Conservation (phyloP, 23 tunicate species). For the Phallusia fumigata region DNA sequence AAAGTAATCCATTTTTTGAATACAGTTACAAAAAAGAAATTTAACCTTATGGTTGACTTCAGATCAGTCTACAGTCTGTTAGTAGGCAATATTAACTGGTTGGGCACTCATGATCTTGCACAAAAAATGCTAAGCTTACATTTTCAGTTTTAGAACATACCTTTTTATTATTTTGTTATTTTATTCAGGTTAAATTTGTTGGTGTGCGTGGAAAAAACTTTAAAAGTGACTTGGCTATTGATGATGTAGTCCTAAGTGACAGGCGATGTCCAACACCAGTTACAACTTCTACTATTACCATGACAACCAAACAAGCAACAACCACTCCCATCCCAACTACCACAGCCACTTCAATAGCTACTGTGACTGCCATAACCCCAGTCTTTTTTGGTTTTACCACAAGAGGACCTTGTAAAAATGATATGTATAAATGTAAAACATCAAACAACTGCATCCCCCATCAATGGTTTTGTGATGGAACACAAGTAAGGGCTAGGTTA, state of each 20-base stretch:
- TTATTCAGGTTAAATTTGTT: constrained; percentile 50
- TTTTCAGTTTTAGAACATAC: too few species aligned
- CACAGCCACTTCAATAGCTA: constrained; percentile 12
- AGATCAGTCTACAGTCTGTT: too few species aligned
- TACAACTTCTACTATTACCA: constrained; percentile 45
- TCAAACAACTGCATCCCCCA: constrained; percentile 44
- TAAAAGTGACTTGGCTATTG: constrained; percentile 81
- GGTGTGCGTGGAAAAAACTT: constrained; percentile 45
- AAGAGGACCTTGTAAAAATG: not conserved
- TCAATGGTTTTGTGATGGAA: constrained; percentile 54
- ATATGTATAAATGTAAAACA: constrained; percentile 26
- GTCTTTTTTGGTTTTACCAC: constrained; percentile 11
- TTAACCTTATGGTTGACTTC: too few species aligned
- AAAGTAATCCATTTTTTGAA: too few species aligned
- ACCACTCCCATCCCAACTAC: constrained; percentile 50
- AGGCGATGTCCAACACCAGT: constrained; percentile 49
- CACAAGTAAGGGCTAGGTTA: constrained; percentile 27
- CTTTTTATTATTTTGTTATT: too few species aligned
- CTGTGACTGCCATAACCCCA: constrained; percentile 16
- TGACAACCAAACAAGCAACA: constrained; percentile 45
- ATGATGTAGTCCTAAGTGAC: constrained; percentile 45
- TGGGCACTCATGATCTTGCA: too few species aligned
- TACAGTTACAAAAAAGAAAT: too few species aligned
- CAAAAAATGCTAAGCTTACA: too few species aligned
- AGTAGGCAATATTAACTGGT: too few species aligned